phyloP scores from a whole-genome alignment of 2,888 invertebrate species.

The Hyposoter dolosus region DNA sequence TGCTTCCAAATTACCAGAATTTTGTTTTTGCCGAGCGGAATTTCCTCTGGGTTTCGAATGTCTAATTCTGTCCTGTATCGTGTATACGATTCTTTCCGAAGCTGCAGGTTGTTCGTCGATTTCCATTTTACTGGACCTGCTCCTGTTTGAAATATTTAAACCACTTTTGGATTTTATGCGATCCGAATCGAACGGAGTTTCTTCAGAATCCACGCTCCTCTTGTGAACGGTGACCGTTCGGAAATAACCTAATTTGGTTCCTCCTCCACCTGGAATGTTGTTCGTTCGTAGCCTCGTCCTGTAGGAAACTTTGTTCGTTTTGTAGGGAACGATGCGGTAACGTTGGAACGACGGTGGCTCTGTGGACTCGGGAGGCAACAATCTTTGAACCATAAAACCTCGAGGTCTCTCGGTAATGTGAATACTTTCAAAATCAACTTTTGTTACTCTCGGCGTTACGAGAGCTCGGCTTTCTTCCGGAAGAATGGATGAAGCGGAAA shows the following conservation, averaged over 20 bases:
- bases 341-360: constrained; percentile 20
- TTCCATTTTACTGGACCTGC: neutral
- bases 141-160: neutral
- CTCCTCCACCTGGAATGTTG: constrained; percentile 31
- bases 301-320: constrained; percentile 68
- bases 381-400: constrained; percentile 38
- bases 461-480: constrained; percentile 27
- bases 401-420: constrained; percentile 53
- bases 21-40: constrained; percentile 70
- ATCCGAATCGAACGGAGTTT: constrained; percentile 13
- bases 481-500: constrained; percentile 1
- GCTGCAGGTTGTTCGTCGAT: constrained; percentile 40
- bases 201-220: constrained; percentile 65
- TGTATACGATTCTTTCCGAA: constrained; percentile 71
- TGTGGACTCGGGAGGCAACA: constrained; percentile 49
- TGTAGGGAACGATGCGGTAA: constrained; percentile 63
- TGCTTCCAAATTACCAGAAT: constrained; percentile 64
- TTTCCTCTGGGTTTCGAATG: constrained; percentile 72
- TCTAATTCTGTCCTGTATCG: constrained; percentile 74
- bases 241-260: constrained; percentile 62
- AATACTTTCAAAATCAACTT: constrained; percentile 21
- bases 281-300: constrained; percentile 62
- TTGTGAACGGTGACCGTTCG: constrained; percentile 70
- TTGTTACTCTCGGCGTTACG: constrained; percentile 12
- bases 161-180: constrained; percentile 6